A percentile compares a stretch with the other conserved stretches of the same genome.
phyloP scores from a whole-genome alignment of 2,888 invertebrate genomes.

The Scaptomyza polygonia region DNA sequence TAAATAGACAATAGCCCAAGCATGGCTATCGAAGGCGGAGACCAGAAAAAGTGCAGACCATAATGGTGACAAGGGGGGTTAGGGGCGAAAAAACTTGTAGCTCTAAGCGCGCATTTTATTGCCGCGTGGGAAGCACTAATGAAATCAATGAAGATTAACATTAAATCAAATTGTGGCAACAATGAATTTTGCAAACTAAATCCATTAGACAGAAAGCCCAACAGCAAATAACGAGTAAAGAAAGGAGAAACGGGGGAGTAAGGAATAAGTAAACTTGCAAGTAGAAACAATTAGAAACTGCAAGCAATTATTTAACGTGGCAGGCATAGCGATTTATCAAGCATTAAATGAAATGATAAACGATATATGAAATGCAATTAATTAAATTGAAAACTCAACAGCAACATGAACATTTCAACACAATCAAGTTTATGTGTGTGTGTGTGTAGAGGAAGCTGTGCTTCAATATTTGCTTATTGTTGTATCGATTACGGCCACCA shows the following conservation, averaged over 20 bases:
- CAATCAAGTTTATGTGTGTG: background rate
- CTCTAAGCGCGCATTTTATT: constrained; percentile 9
- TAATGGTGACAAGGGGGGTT: background rate
- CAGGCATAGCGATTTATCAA: constrained; percentile 3
- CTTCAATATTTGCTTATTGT: constrained; percentile 13
- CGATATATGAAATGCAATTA: constrained; percentile 12
- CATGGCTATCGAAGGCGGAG: constrained; percentile 15
- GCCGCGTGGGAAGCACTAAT: constrained; percentile 34
- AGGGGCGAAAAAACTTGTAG: constrained; percentile 1
- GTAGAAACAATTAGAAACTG: constrained; percentile 5
- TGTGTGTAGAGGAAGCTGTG: background rate
- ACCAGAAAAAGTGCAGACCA: background rate
- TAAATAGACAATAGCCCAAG: constrained; percentile 41
- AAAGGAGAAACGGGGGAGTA: background rate
- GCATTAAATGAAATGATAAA: constrained; percentile 6
- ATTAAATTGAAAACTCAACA: constrained; percentile 14
- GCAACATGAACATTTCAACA: background rate
- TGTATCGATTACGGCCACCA: constrained; percentile 10
- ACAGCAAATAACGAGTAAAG: background rate
- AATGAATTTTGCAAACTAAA: constrained; percentile 29
- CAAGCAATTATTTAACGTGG: background rate
- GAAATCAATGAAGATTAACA: constrained; percentile 59
- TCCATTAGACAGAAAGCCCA: constrained; percentile 7
- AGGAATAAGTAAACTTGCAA: background rate
- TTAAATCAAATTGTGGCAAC: constrained; percentile 50